Evolutionary conservation across 1,140 invertebrate genomes (phyloP), one percentile per base, ranked within the genome.

Genomic region (Drosophila triauraria): DNA sequence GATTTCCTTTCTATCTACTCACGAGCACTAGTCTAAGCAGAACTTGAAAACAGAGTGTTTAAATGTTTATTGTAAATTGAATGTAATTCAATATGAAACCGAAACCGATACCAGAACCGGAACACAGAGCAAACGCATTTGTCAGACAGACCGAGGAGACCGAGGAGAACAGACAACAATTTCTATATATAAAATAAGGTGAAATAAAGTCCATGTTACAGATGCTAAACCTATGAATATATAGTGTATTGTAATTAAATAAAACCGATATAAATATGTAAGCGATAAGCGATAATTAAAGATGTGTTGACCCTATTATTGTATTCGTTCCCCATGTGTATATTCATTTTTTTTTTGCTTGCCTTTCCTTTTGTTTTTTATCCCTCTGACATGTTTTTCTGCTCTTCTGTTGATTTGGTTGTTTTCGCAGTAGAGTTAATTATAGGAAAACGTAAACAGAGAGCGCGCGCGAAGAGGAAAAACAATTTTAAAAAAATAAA

Each of bases 191-290:
- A 76, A 63, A 75, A 64, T 82, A 82, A 82, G 80, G 80, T 82
- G 80, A 82, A 82, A 64, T 80, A 70, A 82, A 57, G 80, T 82
- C 80, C 80, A 82, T 82, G 79, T 82, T 82, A 75, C 74, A 82
- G 44, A 75, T 60, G 78, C 72, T 65, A 81, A 75, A 79, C 76
- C 80, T 82, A 74, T 78, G 62, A 76, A 61, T 82, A 74, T 67
- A 75, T 60, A 69, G 75, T 65, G 38, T 63, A 79, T 78, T 79
- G 79, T 75, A 75, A 80, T 80, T 75, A 38, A 79, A 74, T 68
- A 72, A 69, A 75, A 54, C 71, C 61, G 63, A 56, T 59, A 82
- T 77, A 68, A 77, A 82, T 69, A 77, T 74, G 57, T 79, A 75
- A 74, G 61, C 60, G 69, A 67, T 78, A 82, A 83, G 80, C 69